These are phyloP conservation scores for Centropristis striata DNA, from an alignment of 2,113 vertebrate species.

Conservation along the genomic window DNA sequence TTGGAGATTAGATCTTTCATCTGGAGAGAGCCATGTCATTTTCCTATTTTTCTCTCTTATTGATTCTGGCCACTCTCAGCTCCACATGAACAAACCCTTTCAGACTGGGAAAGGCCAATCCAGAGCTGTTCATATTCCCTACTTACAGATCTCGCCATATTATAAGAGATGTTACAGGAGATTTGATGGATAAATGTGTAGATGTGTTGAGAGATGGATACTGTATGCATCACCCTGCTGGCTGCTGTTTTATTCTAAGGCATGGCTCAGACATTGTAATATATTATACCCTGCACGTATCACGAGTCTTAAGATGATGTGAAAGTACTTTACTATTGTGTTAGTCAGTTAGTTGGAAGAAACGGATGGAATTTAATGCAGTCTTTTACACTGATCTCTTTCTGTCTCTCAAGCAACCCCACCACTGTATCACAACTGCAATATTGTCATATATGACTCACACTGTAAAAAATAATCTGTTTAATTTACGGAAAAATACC, in stretches of 20 bases:
- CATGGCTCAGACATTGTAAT: not conserved
- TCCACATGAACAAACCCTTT: slow-evolving; percentile 83
- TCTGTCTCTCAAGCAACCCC: not conserved
- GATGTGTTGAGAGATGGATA: slow-evolving; percentile 48
- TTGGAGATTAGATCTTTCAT: slow-evolving; percentile 88
- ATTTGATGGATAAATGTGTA: slow-evolving; percentile 61
- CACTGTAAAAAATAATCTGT: too few species aligned
- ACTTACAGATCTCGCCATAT: slow-evolving; percentile 65
- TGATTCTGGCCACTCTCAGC: slow-evolving; percentile 86
- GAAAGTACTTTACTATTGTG: not conserved
- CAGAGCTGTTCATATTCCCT: slow-evolving; percentile 71
- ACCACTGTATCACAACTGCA: not conserved
- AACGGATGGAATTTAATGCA: slow-evolving; percentile 10
- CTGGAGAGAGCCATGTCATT: slow-evolving; percentile 87
- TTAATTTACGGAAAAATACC: too few species aligned
- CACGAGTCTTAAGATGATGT: slow-evolving; percentile 12
- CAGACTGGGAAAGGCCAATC: slow-evolving; percentile 68
- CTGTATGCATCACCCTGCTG: slow-evolving; percentile 26
- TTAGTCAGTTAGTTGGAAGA: not conserved
- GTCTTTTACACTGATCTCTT: slow-evolving; percentile 2
- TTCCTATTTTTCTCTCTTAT: slow-evolving; percentile 87
- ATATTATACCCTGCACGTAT: slow-evolving; percentile 7
- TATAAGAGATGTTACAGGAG: slow-evolving; percentile 45
- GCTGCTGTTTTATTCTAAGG: slow-evolving; percentile 26
- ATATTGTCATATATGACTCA: not conserved